Base-by-base conservation (phyloP, 2,113 vertebrate genomes). In the Zapus hudsonius region DNA sequence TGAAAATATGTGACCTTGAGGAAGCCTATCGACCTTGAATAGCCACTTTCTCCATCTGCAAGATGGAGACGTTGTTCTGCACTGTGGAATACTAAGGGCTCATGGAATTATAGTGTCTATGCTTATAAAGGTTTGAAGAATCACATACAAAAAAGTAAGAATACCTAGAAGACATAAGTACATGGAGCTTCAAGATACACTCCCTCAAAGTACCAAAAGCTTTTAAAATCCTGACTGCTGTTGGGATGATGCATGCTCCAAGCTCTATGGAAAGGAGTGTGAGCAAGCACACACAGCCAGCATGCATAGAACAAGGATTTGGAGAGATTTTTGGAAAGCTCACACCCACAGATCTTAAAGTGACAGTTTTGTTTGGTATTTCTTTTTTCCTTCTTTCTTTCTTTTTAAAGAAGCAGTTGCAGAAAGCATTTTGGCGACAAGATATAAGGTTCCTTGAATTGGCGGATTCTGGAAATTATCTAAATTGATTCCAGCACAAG, bases 1-100 rank as follows among this genome's bases (percentile, higher is more conserved):
- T 69, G 72, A 27, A 89, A 91, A 59, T 27, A 70, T 42, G 59
- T 96, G 96, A 96, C 96, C 96, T 96, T 97, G 95, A 95, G 87
- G 64, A 82, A 92, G 78, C 85, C 70, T 40, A 38, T 84, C 89
- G 74, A 44, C 42, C 84, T 75, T 78, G 31, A 59, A 36, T 78
- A 70, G 47, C 89, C 31, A 36, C 7, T 76, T 94, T 91, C 47
- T 89, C 61, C 59, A 63, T 59, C n/a, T 84, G 61, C 44, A 87
- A 89, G 80, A 69, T 33, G 19, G 79, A 63, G 52, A 89, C 33
- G 27, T 33, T 87, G 1, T 57, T 88, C 36, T 38, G 73, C 33
- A 47, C 69, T 87, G 76, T 20, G 64, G 75, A 69, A 64, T 84
- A 69, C 11, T 44, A 33, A 82, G n/a, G 33, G 80, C 91, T 59